Percentiles rank a stretch among this genome's conserved stretches.
Evolutionary conservation across 2,797 vertebrate genomes (phyloP).

Genomic region (Apogon talboti): DNA sequence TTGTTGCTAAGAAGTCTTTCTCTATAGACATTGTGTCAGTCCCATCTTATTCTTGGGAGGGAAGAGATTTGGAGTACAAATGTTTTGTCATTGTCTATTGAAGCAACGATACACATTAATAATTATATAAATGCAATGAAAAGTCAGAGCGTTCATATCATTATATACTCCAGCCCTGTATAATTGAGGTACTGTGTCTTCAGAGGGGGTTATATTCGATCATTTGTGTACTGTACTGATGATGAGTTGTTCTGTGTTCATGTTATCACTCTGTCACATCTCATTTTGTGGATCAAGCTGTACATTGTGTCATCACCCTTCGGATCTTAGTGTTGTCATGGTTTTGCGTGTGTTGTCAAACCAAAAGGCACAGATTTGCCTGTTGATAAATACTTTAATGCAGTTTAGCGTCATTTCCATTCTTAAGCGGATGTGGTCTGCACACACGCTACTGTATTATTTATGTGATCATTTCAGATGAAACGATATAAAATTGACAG

Average conservation of each 20-base stretch:
- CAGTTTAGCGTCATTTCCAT: slow-evolving; percentile 61
- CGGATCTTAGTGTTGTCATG: neutral
- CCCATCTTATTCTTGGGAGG: neutral
- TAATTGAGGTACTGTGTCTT: no score
- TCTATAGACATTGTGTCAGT: slow-evolving; percentile 9
- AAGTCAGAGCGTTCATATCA: slow-evolving; percentile 7
- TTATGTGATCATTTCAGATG: slow-evolving; percentile 33
- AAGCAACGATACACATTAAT: slow-evolving; percentile 16
- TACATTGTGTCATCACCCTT: neutral
- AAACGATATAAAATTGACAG: slow-evolving; percentile 44
- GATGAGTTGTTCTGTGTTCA: neutral
- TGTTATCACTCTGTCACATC: neutral
- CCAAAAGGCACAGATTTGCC: slow-evolving; percentile 14
- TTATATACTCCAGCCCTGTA: neutral
- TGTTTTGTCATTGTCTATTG: slow-evolving; percentile 9
- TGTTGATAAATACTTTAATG: slow-evolving; percentile 56
- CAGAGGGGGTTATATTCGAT: slow-evolving; percentile 4
- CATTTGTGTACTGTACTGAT: neutral
- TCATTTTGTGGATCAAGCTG: slow-evolving; percentile 7
- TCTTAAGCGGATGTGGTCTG: slow-evolving; percentile 42
- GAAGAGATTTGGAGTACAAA: neutral
- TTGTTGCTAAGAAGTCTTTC: slow-evolving; percentile 5
- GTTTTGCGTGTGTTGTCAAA: slow-evolving; percentile 8
- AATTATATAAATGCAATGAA: slow-evolving; percentile 13
- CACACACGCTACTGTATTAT: slow-evolving; percentile 27